phyloP scores from a whole-genome alignment of 2,888 invertebrate species.

The Meghimatium bilineatum region DNA sequence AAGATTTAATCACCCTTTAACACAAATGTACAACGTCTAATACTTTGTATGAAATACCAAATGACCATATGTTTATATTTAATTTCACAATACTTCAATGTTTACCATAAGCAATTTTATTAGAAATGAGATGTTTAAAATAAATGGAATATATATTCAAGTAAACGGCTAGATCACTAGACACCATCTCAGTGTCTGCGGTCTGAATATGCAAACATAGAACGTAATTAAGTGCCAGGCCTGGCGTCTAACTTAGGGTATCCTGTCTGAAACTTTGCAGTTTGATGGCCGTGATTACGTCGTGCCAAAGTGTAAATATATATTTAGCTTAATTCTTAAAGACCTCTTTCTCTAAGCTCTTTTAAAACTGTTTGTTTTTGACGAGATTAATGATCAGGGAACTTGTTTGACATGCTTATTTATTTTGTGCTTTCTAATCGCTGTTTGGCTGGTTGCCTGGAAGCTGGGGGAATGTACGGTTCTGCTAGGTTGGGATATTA shows the following conservation, averaged over 20 bases:
- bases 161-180: background rate
- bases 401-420: background rate
- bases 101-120: no score
- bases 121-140: background rate
- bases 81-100: no score
- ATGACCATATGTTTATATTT: no score
- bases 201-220: background rate
- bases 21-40: no score
- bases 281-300: slow-evolving; percentile 7
- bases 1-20: no score
- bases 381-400: background rate
- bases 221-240: background rate
- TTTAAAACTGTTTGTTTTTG: background rate
- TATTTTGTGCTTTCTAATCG: background rate
- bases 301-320: slow-evolving; percentile 15
- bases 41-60: no score
- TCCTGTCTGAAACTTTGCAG: background rate
- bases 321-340: background rate
- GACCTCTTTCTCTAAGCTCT: background rate
- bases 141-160: background rate
- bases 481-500: no score
- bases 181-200: background rate
- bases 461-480: no score
- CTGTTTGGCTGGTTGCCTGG: background rate
- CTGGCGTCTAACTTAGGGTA: background rate